Base-by-base conservation (phyloP, 2,797 vertebrate genomes). In the Spinus olivaceus region DNA sequence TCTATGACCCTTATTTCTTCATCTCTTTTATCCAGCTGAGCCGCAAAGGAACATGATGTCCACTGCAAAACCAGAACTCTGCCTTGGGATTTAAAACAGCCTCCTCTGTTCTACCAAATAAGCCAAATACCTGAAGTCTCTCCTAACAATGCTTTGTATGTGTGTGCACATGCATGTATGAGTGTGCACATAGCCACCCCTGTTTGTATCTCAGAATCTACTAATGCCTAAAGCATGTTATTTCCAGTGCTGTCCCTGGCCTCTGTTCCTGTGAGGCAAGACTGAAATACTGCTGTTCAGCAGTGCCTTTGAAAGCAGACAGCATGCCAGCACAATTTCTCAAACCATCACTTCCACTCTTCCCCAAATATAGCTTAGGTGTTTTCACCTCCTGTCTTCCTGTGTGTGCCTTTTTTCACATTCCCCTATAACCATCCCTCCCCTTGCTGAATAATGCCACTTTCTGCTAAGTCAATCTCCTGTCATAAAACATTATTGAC, bases 121-220 rank as follows among this genome's bases (percentile, higher is more conserved):
- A 86, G 27, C 14, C 39, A 39, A 39, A 6, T 80, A 57, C 65
- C 56, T 33, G 18, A 70, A 87, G 28, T 80, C 30, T 63, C 59
- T 64, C 32, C 53, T 57, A 71, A 41, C 10, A 70, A 41, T 27
- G 37, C 22, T 32, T 2, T 56, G 10, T 16, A 24, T 27, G 10
- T 23, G 33, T 32, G 5, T 28, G 13, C 6, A 21, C 2, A 3
- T 23, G n/a, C 16, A 3, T 1, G 23, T 7, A 2, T 19, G 12
- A 66, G n/a, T 1, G 0, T 33, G 53, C 33, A 21, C 10, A 47
- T 0, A 77, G 39, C 20, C 42, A 41, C 16, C 25, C 18, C 18
- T 50, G 9, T 17, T 57, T 33, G 33, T 53, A 53, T 80, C 57
- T 41, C 61, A 71, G 46, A 49, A 71, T 1, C 4, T 14, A 35